Base-by-base conservation (phyloP, 2,113 vertebrate genomes). In the Neotoma lepida region DNA sequence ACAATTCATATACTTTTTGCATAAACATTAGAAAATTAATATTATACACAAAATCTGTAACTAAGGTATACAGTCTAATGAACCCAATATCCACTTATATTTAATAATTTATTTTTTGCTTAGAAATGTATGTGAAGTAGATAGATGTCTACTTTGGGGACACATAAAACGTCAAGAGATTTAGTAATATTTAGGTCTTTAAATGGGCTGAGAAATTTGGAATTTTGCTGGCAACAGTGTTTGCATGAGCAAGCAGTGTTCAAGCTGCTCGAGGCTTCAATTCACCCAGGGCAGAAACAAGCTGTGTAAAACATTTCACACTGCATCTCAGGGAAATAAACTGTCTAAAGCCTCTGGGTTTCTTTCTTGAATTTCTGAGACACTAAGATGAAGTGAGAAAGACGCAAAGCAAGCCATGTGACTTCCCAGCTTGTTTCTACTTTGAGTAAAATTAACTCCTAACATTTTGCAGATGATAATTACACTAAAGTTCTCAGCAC, bases 81-180 rank as follows among this genome's bases (percentile, higher is more conserved):
- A 44, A 90, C n/a, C 80, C 30, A 78, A 13, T 28, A 85, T 33
- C 46, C n/a, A 88, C 26, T 88, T 80, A 66, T 30, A 93, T 49
- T 93, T 84, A 90, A 89, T 18, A 28, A 54, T 92, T 78, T 84
- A 73, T 33, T 91, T 51, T 88, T 93, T 89, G n/a, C 71, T 87
- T 24, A 80, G 58, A 77, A 71, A 64, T n/a, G 1, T 56, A 84
- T 46, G 46, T 81, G 44, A 85, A 86, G 49, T 81, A 93, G 68
- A 41, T 9, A 61, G 41, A 92, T 66, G 80, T 63, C 39, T 71
- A 73, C 17, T 87, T 94, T 49, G 78, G 46, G 71, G 6, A 78
- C 0, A 5, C 41, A 63, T 3, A 82, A 70, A 88, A 88, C 85
- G 14, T 68, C 78, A 89, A 58, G 54, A 93, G 28, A 51, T 39